A percentile compares a stretch with the other conserved stretches of the same genome.
Evolutionary conservation across 2,888 invertebrate genomes (phyloP).

Genomic region (Platycheirus albimanus): DNA sequence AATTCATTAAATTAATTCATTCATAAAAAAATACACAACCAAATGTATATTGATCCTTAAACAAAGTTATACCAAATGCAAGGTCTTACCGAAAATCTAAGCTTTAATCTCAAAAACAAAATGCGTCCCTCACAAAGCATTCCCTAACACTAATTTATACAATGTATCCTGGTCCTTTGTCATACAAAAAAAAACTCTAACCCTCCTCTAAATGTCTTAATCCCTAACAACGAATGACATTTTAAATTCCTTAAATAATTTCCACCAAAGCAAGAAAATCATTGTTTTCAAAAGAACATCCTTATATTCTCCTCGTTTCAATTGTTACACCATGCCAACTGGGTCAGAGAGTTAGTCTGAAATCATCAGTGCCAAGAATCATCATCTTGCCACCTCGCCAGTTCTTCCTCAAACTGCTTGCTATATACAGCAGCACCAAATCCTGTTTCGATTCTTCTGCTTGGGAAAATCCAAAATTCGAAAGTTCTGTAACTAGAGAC

Average conservation of each 20-base stretch:
- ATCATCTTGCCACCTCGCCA: slow-evolving; percentile 46
- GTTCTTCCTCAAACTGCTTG: neutral
- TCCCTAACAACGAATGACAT: slow-evolving; percentile 43
- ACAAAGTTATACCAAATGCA: too few relatives aligned
- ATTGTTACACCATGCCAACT: slow-evolving; percentile 51
- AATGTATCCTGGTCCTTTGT: neutral
- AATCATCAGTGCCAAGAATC: slow-evolving; percentile 60
- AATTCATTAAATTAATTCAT: too few relatives aligned
- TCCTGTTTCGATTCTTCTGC: slow-evolving; percentile 50
- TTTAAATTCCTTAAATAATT: slow-evolving; percentile 44
- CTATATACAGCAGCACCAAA: slow-evolving; percentile 8
- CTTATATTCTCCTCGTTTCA: slow-evolving; percentile 15
- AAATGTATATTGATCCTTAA: too few relatives aligned
- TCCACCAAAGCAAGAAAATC: slow-evolving; percentile 27
- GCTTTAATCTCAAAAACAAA: too few relatives aligned
- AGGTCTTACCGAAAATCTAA: too few relatives aligned
- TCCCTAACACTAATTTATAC: neutral
- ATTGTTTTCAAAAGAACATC: slow-evolving; percentile 7
- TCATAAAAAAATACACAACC: too few relatives aligned
- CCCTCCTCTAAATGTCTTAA: slow-evolving; percentile 12
- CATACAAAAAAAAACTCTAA: neutral
- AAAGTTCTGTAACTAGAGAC: slow-evolving; percentile 38
- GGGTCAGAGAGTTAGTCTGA: slow-evolving; percentile 42
- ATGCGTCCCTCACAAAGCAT: too few relatives aligned
- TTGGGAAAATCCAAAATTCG: slow-evolving; percentile 50